Evolutionary conservation across 2,888 invertebrate species (phyloP).

Genomic region (Scelioninae gen. 1): DNA sequence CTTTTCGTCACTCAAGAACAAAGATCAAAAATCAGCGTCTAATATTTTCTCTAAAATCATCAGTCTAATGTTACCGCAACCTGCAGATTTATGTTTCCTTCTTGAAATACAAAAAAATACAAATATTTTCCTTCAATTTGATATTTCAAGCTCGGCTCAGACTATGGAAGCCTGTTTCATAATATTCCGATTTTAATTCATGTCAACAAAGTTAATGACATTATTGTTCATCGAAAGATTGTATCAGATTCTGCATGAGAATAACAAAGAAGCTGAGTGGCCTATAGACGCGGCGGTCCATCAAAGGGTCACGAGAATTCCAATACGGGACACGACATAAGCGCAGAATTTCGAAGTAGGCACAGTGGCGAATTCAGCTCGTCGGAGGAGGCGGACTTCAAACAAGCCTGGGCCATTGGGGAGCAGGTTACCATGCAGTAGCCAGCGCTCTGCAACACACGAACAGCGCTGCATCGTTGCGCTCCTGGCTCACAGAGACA

Average conservation of each 20-base stretch:
- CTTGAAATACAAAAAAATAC: neutral
- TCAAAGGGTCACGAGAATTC: slow-evolving; percentile 68
- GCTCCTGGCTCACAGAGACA: slow-evolving; percentile 74
- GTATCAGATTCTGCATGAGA: slow-evolving; percentile 23
- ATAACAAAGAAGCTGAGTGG: slow-evolving; percentile 54
- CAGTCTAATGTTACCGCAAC: slow-evolving; percentile 23
- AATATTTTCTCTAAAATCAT: slow-evolving; percentile 33
- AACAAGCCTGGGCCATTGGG: slow-evolving; percentile 53
- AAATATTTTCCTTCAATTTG: slow-evolving; percentile 39
- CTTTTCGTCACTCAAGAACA: slow-evolving; percentile 30
- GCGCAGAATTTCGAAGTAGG: slow-evolving; percentile 60
- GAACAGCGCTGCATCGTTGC: slow-evolving; percentile 74
- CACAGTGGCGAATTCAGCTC: slow-evolving; percentile 62
- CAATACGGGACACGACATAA: slow-evolving; percentile 63
- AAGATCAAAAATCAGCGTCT: slow-evolving; percentile 7
- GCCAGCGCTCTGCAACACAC: slow-evolving; percentile 71
- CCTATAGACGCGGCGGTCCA: slow-evolving; percentile 44
- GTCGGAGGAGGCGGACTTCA: slow-evolving; percentile 57
- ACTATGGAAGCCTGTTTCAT: too few species aligned
- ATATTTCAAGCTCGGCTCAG: slow-evolving; percentile 1
- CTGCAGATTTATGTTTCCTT: slow-evolving; percentile 24
- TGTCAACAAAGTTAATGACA: slow-evolving; percentile 44
- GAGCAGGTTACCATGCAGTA: slow-evolving; percentile 74
- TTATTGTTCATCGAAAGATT: slow-evolving; percentile 50
- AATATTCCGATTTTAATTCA: slow-evolving; percentile 22